A percentile compares a stretch with the other conserved stretches of the same genome.
Evolutionary conservation across 2,888 invertebrate species (phyloP).

Genomic region (Drosophila mimica): DNA sequence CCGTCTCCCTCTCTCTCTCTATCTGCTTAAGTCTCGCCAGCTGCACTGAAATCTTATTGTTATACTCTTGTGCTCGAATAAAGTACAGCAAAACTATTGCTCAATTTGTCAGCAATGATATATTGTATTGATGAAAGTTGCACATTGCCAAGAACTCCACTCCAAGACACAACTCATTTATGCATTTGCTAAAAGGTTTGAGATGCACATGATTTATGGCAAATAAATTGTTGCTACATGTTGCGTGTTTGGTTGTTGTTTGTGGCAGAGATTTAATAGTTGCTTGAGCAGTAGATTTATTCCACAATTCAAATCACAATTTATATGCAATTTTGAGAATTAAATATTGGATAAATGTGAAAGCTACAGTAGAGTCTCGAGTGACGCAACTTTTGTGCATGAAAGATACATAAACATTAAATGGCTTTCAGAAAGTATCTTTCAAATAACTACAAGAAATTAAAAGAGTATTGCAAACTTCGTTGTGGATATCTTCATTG

Average conservation of each 20-base stretch:
- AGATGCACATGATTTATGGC: neutral
- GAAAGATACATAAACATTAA: neutral
- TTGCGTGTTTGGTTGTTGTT: neutral
- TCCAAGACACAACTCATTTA: slow-evolving; percentile 2
- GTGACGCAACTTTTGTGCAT: no score
- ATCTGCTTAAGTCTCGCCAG: slow-evolving; percentile 11
- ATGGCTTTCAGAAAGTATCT: neutral
- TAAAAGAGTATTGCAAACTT: slow-evolving; percentile 3
- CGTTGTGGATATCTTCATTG: neutral
- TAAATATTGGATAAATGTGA: neutral
- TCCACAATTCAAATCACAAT: neutral
- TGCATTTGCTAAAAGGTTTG: slow-evolving; percentile 3
- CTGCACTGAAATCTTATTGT: slow-evolving; percentile 43
- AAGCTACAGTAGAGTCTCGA: neutral
- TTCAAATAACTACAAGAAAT: neutral
- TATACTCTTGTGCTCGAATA: slow-evolving; percentile 35
- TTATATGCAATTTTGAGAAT: neutral
- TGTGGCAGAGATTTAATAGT: neutral
- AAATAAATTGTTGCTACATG: neutral
- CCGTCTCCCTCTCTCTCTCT: slow-evolving; percentile 13
- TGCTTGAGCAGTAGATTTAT: neutral
- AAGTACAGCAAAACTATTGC: slow-evolving; percentile 21
- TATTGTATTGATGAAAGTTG: neutral
- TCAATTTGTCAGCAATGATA: slow-evolving; percentile 19
- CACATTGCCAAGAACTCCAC: neutral